Evolutionary conservation across 2,888 invertebrate species (phyloP), one percentile per base, ranked within the genome.

Genomic region (Euplagia quadripunctaria): DNA sequence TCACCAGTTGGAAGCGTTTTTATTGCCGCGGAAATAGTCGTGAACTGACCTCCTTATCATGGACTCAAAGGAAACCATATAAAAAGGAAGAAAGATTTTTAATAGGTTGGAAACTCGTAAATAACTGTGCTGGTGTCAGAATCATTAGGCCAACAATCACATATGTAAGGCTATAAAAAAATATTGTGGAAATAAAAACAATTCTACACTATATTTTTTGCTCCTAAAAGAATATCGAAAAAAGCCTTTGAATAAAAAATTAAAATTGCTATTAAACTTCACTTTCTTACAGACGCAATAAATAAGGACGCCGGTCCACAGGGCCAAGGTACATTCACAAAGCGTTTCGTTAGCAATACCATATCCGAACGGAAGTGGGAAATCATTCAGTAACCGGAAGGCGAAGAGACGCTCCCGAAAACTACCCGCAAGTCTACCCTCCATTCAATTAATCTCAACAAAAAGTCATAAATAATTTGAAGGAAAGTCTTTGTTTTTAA

Each of bases 321-420:
- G 74, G 72, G 82, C 86, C 86, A 85, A 88, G 87, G 87, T 87
- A 66, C 76, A 79, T 74, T 67, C 80, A 84, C 87, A 89, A 90
- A 89, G 89, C 87, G 88, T 91, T 88, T 91, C 91, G 91, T 91
- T 91, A 84, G 88, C 87, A 84, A 82, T 80, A 79, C 85, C 82
- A 79, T 87, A 87, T 86, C 88, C 85, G 82, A 79, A 76, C 90
- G 94, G 94, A 94, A 93, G 88, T 87, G 90, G 91, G 91, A 91
- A 93, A 94, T 94, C 94, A 93, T 94, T 93, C 92, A 84, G 80
- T 87, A 87, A 84, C 91, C 93, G 93, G 93, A 93, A 88, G 85
- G 85, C 77, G 83, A 87, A 90, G 89, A 90, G 94, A 92, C 92
- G 91, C 87, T 89, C 84, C 86, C 89, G 87, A 84, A 88, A 89